Evolutionary conservation across 2,113 vertebrate species (phyloP), one percentile per base, ranked within the genome.

Genomic region (Psettodes erumei): DNA sequence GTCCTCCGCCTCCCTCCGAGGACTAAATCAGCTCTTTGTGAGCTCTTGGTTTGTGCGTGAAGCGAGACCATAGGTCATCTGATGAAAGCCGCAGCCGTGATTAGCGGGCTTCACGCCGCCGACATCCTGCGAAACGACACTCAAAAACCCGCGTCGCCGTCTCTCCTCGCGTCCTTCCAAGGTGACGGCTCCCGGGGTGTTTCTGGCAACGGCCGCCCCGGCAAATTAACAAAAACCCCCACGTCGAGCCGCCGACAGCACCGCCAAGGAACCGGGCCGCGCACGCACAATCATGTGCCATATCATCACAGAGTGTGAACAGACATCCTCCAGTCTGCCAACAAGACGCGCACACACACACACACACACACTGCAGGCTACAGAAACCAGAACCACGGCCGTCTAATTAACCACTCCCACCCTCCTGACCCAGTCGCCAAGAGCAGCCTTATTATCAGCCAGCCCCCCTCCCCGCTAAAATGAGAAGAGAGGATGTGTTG

Each of bases 161-260:
- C 68, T 81, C 62, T 77, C 58, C 77, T 78, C 81, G 66, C 73
- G 88, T 93, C 88, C 90, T 87, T 93, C 83, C 76, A 83, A 92
- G 89, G 90, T 90, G 89, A 91, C 82, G 53, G 77, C 32, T 85
- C 78, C 87, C 75, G 86, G 71, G 66, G 83, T 53, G 82, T 72
- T 82, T 81, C 33, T 93, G 91, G 93, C 90, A 85, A 74, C 0
- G 68, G 68, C 76, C 61, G 71, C 40, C 70, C 71, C 77, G 80
- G 75, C 89, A 91, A 91, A 93, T 93, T 90, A 93, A 90, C 88
- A 87, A 83, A 88, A 59, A n/a, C n/a, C 51, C 77, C 54, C 77
- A 82, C 42, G 54, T 86, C 56, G 79, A 83, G 69, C 71, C 51
- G 77, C 71, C 61, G 48, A 68, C 42, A 19, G 55, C 58, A 67